These are phyloP conservation scores for Champsocephalus gunnari DNA, from an alignment of 2,797 vertebrate species.

Conservation along the genomic window DNA sequence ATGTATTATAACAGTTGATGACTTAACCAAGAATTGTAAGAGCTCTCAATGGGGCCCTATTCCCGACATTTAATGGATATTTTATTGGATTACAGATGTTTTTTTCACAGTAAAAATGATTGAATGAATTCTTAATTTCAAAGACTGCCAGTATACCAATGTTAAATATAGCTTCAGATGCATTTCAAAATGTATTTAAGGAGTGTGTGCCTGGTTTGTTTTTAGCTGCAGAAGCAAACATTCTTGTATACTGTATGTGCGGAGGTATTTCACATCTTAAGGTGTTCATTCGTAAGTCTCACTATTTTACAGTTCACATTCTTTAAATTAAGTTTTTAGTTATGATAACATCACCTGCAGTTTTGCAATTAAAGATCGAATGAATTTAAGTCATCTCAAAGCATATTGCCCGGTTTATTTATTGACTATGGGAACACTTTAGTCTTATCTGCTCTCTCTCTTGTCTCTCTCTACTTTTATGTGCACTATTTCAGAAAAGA, in stretches of 20 bases:
- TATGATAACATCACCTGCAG: background rate
- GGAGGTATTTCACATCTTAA: slow-evolving; percentile 10
- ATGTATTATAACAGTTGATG: slow-evolving; percentile 35
- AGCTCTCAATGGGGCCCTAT: slow-evolving; percentile 48
- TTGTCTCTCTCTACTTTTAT: slow-evolving; percentile 76
- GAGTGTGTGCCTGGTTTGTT: slow-evolving; percentile 24
- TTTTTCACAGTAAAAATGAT: slow-evolving; percentile 28
- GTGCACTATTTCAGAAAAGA: slow-evolving; percentile 11
- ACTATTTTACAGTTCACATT: background rate
- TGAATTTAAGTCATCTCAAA: background rate
- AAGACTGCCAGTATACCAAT: slow-evolving; percentile 13
- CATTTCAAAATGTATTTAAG: slow-evolving; percentile 29
- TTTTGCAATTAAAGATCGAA: background rate
- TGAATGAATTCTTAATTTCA: slow-evolving; percentile 41
- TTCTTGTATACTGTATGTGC: background rate
- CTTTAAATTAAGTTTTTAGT: background rate
- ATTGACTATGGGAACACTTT: background rate
- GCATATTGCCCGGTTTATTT: background rate
- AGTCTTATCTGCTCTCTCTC: slow-evolving; percentile 4
- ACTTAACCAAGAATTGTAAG: slow-evolving; percentile 45
- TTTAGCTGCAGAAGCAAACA: slow-evolving; percentile 12
- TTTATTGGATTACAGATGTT: slow-evolving; percentile 46
- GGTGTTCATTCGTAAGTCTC: slow-evolving; percentile 3
- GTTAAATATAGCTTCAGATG: slow-evolving; percentile 22
- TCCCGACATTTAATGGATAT: slow-evolving; percentile 47